phyloP scores from a whole-genome alignment of 2,113 vertebrate genomes.

The Phalacrocorax carbo region DNA sequence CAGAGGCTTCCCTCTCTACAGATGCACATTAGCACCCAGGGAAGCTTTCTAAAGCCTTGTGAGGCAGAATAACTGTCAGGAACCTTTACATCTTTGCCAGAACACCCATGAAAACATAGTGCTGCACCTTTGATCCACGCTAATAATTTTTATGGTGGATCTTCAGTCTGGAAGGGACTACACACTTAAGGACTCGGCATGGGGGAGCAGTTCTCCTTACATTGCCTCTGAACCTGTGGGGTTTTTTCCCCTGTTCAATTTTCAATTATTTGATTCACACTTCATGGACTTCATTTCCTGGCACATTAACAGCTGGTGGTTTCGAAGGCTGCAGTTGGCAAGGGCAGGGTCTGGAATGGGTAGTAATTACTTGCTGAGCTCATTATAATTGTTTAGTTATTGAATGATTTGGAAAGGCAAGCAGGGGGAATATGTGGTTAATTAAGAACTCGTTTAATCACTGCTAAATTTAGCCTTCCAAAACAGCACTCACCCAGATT shows the following conservation, averaged over 20 bases:
- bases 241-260: background rate
- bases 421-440: constrained; percentile 8
- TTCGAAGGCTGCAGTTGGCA: background rate
- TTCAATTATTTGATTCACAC: background rate
- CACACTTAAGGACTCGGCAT: background rate
- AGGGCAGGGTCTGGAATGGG: background rate
- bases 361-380: constrained; percentile 21
- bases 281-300: background rate
- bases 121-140: background rate
- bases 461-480: constrained; percentile 22
- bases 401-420: constrained; percentile 7
- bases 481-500: background rate
- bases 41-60: background rate
- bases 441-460: constrained; percentile 16
- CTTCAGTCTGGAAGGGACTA: too few relatives aligned
- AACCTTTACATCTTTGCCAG: background rate
- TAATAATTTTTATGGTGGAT: background rate
- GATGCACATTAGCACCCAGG: background rate
- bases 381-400: constrained; percentile 31
- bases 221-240: background rate
- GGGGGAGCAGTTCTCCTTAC: background rate
- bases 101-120: background rate
- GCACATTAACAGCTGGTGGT: background rate
- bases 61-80: background rate
- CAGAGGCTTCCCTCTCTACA: background rate